phyloP scores from a whole-genome alignment of 1,140 invertebrate species.

The Euura saliciscinereae region DNA sequence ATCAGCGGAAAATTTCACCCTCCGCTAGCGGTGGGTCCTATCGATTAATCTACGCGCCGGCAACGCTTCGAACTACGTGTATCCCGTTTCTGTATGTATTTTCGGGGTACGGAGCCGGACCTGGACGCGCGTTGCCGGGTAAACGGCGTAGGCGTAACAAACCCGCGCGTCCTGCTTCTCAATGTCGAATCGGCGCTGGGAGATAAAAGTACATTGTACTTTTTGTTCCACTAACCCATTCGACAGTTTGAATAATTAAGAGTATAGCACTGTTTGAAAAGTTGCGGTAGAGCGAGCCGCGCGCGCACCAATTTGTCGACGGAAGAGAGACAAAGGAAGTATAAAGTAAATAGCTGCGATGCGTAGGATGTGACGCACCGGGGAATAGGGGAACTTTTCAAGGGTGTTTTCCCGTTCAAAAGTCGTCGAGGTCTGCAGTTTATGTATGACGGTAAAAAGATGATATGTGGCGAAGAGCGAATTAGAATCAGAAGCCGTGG shows the following conservation, averaged over 20 bases:
- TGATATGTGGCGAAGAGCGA: neutral
- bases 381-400: neutral
- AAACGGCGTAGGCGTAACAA: neutral
- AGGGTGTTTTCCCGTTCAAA: neutral
- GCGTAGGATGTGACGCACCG: neutral
- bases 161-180: neutral
- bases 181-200: neutral
- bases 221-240: constrained; percentile 1
- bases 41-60: constrained; percentile 3
- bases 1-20: constrained; percentile 7
- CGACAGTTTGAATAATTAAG: neutral
- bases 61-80: neutral
- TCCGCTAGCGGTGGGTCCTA: neutral
- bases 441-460: too few relatives aligned
- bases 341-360: neutral
- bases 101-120: neutral
- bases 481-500: neutral
- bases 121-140: neutral
- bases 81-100: neutral
- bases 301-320: neutral
- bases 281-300: neutral
- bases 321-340: neutral
- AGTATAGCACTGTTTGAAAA: neutral
- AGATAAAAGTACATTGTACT: neutral
- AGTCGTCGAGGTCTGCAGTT: too few relatives aligned